Base-by-base conservation (phyloP, 2,113 vertebrate species). In the Carassius gibelio region DNA sequence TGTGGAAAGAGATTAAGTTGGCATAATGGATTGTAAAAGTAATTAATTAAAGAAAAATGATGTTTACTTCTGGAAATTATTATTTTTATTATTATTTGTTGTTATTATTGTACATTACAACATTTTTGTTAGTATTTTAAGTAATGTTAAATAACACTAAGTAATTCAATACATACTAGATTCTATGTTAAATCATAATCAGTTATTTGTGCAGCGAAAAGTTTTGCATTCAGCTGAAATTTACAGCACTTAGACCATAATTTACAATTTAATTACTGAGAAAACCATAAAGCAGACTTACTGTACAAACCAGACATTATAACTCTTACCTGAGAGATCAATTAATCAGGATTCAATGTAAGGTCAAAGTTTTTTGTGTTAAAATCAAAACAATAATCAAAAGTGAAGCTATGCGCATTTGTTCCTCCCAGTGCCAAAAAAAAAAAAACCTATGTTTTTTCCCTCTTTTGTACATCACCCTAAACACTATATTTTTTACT, bases 251-350 rank as follows among this genome's bases (percentile, higher is more conserved):
- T 17, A 11, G 1, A 81, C 36, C 8, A 52, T 81, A 52, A 81
- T 68, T 81, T 81, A 81, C 79, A 2, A 30, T 52, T 68, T n/a
- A 81, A 81, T 81, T 81, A 81, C 42, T 68, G 50, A 81, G 62
- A 19, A 81, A 81, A 52, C 62, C 62, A 68, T 81, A 81, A 81
- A 81, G 68, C 42, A 19, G 64, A 69, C 45, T 34, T 36, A 50
- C 17, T 55, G 45, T 68, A 81, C 64, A 81, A 81, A 66, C 64
- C 45, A 4, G 42, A 23, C 14, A 81, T n/a, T 68, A 81, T 52
- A 66, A 81, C 79, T 30, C 62, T 52, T 21, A 36, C 45, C 45
- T 52, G 23, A 69, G 30, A 69, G 45, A 69, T 81, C 62, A 69
- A 34, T 69, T 26, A 69, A 81, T 52, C 61, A 48, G 38, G 10